These are phyloP conservation scores for Rhynchonema sp. DNA, from an alignment of 2,888 invertebrate species.

Conservation along the genomic window DNA sequence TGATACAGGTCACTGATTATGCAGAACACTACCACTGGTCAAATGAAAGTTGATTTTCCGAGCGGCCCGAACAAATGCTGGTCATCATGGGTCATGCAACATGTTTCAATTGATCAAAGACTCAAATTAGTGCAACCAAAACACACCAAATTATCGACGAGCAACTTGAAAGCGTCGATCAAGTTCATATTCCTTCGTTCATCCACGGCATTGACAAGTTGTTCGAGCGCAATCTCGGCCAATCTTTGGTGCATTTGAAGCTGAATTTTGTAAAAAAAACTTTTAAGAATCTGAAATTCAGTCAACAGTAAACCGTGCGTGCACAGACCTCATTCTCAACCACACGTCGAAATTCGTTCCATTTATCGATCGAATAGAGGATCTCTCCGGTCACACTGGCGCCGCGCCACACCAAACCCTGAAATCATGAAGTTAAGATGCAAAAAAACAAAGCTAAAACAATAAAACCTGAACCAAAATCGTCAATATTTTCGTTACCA, in stretches of 20 bases:
- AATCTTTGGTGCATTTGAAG: background rate
- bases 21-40: background rate
- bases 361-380: background rate
- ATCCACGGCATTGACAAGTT: background rate
- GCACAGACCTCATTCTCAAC: background rate
- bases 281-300: background rate
- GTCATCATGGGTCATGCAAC: background rate
- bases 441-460: background rate
- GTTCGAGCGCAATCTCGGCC: background rate
- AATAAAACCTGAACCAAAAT: no score
- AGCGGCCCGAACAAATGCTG: no score
- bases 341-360: background rate
- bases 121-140: background rate
- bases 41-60: background rate
- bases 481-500: no score
- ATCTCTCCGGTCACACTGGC: background rate
- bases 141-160: background rate
- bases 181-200: background rate
- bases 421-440: background rate
- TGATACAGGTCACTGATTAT: no score
- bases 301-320: background rate
- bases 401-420: background rate
- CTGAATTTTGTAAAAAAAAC: background rate
- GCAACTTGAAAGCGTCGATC: background rate
- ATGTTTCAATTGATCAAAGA: background rate